Base-by-base conservation (phyloP, 2,888 invertebrate species). In the Heliconius sara region DNA sequence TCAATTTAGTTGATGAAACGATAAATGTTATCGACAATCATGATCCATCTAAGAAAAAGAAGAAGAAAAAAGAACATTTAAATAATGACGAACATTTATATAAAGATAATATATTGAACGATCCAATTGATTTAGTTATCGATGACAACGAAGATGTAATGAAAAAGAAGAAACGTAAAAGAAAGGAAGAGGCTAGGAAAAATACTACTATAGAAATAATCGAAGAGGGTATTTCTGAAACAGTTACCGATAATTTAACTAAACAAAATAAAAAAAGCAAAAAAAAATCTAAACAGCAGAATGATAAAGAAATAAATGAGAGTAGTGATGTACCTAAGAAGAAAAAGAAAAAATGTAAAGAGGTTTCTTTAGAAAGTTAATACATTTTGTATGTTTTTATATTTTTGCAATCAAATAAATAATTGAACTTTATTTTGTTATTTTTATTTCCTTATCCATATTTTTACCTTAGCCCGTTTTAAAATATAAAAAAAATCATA, bases 261-360 rank as follows among this genome's bases (percentile, higher is more conserved):
- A 25, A 25, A 19, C n/a, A 39, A 65, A 16, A 75, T 22, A 74
- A 68, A 7, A 80, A 80, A 80, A 82, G 81, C 9, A 82, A 80
- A 60, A 83, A 83, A 39, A 84, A 83, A 76, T 83, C 81, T 57
- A 84, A 84, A 27, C 71, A 82, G 76, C 66, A 22, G 7, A 79
- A 79, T 13, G 43, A 76, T 63, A 22, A 66, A 34, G 63, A 67
- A 60, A 25, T 39, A 16, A 25, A 19, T n/a, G 75, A 67, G 1
- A 72, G 65, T 39, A 30, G 25, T 12, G 79, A 80, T 77, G 78
- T 83, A 12, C 84, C 83, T 12, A 88, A 85, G 82, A 88, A 87
- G 84, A 89, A 87, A 81, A 88, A 82, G 72, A 79, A 81, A 39
- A 79, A 78, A 79, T 27, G n/a, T 65, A 70, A 77, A n/a, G 52